Percentiles rank a stretch among this genome's conserved stretches.
Conservation (phyloP, 2,888 invertebrate genomes). For the Phlogophora meticulosa region DNA sequence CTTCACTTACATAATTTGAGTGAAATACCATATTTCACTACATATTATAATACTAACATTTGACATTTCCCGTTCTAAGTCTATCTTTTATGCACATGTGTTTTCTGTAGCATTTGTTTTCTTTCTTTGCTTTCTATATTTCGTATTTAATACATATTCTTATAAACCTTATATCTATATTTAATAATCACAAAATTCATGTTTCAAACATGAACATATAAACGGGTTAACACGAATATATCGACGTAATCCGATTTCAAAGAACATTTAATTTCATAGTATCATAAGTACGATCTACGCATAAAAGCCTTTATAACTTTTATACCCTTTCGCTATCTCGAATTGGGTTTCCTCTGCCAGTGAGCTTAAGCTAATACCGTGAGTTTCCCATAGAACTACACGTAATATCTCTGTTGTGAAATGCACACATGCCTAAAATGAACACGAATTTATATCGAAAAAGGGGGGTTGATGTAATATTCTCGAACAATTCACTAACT, state of each 20-base stretch:
- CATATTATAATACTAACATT: no score
- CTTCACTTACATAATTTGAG: no score
- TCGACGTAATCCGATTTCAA: slow-evolving; percentile 30
- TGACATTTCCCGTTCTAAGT: no score
- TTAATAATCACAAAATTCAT: background rate
- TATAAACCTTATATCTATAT: background rate
- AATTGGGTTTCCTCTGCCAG: slow-evolving; percentile 54
- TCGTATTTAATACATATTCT: background rate
- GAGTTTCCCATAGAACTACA: slow-evolving; percentile 38
- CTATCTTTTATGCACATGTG: no score
- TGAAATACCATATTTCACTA: no score
- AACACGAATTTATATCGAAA: slow-evolving; percentile 31
- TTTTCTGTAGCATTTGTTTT: no score
- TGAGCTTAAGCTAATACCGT: slow-evolving; percentile 53
- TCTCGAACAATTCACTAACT: slow-evolving; percentile 34
- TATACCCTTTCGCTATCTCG: slow-evolving; percentile 55
- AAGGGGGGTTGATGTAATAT: slow-evolving; percentile 26
- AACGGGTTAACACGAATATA: slow-evolving; percentile 27
- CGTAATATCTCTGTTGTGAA: slow-evolving; percentile 40
- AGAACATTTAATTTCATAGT: slow-evolving; percentile 39
- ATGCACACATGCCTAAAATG: slow-evolving; percentile 14
- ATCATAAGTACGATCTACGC: slow-evolving; percentile 50
- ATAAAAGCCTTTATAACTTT: slow-evolving; percentile 50
- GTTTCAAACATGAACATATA: slow-evolving; percentile 6
- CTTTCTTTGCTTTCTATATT: no score